Evolutionary conservation across 2,113 vertebrate genomes (phyloP), one percentile per base, ranked within the genome.

Genomic region (Anguilla rostrata): DNA sequence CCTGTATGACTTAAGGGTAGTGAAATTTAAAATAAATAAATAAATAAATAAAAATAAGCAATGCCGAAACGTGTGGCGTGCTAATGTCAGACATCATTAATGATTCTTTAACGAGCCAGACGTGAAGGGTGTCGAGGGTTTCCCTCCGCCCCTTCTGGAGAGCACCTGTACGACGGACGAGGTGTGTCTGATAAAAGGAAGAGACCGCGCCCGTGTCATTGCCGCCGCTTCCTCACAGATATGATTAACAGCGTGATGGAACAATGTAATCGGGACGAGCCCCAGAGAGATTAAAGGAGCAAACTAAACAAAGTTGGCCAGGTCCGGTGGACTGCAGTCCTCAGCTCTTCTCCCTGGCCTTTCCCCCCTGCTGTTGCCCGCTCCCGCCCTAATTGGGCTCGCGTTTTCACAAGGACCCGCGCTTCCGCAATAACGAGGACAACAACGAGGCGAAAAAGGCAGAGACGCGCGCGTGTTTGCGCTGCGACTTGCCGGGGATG

Each of bases 361-460:
- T 89, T 34, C 78, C 60, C 78, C 60, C 86, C 71, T 81, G 63
- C 56, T 56, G 81, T 79, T 81, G 83, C 11, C 49, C 41, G 40
- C n/a, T 11, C 57, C 71, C 15, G 86, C 46, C 85, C 86, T 91
- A 89, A 91, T 90, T 90, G 87, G 87, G 56, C 87, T 87, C 87
- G 60, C 39, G 26, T 41, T 89, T 66, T 87, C 90, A 87, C 85
- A 86, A 57, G 85, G 46, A 85, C 81, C 86, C 34, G 71, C 5
- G n/a, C 7, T 29, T 34, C 20, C 82, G 84, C 60, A 18, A 29
- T 84, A n/a, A 81, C 18, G 34, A 84, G 85, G 63, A 85, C 83
- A 85, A 20, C 39, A 84, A 16, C 18, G 39, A 56, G 49, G 34
- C 34, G 29, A 84, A 39, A 29, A 41, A 46, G 18, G 16, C 20